Evolutionary conservation across 1,140 invertebrate genomes (phyloP), one percentile per base, ranked within the genome.

Genomic region (Sycophaga agraensis): DNA sequence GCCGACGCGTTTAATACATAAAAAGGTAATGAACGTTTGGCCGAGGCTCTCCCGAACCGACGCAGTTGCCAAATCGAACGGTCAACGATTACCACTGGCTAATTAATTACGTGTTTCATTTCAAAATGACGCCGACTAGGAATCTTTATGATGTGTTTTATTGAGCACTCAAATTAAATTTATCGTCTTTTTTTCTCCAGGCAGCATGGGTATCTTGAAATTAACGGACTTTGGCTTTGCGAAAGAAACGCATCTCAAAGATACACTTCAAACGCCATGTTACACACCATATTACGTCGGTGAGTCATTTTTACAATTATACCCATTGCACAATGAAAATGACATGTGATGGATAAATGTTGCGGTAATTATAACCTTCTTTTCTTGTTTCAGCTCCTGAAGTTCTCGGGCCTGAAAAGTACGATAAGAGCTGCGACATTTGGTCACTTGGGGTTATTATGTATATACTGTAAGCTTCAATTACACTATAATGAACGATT

Each of bases 211-310:
- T 26, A 84, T 92, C 64, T 85, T 99, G 39, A 99, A 99, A 82
- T 82, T 99, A 65, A 99, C 96, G 35, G 97, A 99, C 82, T 99
- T 99, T 83, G 97, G 97, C n/a, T 99, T 99, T 85, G 97, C 97
- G n/a, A 99, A 99, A 80, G 93, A 97, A 81, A 95, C 91, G 0
- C 82, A 89, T 60, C 84, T 86, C n/a, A 88, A 90, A 63, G 91
- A 92, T 63, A 90, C 92, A 0, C 80, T 99, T 61, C 94, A 96
- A 79, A 99, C 97, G 0, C 97, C 97, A 2, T 99, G 97, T 79
- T 99, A 98, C 73, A 99, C 97, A 11, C 97, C 97, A 3, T 98
- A 98, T 76, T 99, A 99, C 84, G 97, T 97, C 70, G 93, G 89
- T 90, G 80, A 83, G 86, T 81, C 31, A 53, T 34, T 59, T 1